These are phyloP conservation scores for Drosophila infuscata DNA, from an alignment of 2,888 invertebrate species.

Conservation along the genomic window DNA sequence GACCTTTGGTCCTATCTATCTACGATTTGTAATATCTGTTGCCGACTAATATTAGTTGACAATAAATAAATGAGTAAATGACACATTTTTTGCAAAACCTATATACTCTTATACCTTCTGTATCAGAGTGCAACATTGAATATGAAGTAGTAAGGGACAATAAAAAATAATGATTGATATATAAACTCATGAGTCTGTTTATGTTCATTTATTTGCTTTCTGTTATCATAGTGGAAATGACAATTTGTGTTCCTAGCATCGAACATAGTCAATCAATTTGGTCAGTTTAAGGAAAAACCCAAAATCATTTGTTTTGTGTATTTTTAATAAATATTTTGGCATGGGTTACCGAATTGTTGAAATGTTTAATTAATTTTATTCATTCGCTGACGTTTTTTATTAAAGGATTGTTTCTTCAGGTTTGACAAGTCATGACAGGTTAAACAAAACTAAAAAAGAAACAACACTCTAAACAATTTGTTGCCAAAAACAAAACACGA, in stretches of 20 bases:
- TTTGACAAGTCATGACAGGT: background rate
- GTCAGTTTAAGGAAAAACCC: background rate
- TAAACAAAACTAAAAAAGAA: background rate
- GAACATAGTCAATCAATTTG: background rate
- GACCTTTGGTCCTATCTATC: too few relatives aligned
- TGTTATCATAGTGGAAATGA: background rate
- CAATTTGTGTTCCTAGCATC: background rate
- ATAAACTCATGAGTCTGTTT: background rate
- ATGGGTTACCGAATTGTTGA: background rate
- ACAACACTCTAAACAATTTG: background rate
- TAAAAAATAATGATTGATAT: background rate
- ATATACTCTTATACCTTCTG: background rate
- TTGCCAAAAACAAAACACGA: background rate
- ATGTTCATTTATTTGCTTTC: background rate
- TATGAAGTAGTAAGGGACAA: background rate
- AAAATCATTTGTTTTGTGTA: background rate
- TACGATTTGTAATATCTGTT: background rate
- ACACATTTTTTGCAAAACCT: background rate
- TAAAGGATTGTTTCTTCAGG: background rate
- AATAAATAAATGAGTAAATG: background rate
- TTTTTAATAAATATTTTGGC: background rate
- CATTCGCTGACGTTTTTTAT: background rate
- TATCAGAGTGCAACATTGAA: background rate
- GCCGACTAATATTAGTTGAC: background rate
- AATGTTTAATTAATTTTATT: background rate